phyloP scores from a whole-genome alignment of 2,113 vertebrate species.

The Heptranchias perlo region DNA sequence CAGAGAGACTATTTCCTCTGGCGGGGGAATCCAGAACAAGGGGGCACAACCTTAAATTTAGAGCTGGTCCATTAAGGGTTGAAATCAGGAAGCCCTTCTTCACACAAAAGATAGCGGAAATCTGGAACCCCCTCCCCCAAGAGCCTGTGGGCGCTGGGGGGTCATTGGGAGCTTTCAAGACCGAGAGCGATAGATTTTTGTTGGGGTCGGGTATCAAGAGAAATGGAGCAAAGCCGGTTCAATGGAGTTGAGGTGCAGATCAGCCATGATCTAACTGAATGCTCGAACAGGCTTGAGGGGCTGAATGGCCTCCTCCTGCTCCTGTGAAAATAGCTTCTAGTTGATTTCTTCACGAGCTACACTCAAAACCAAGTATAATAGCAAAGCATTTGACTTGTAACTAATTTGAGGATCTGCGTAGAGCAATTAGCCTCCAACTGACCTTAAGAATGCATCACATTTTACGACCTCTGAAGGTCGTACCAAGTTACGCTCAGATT shows the following conservation, averaged over 20 bases:
- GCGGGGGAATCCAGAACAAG: not conserved
- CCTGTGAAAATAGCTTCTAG: not conserved
- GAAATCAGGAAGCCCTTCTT: not conserved
- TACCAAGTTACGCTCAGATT: not conserved
- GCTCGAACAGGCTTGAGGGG: no score
- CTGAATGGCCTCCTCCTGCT: no score
- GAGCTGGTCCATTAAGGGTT: not conserved
- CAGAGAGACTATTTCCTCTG: not conserved
- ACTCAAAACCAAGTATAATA: not conserved
- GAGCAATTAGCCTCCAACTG: not conserved
- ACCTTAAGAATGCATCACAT: not conserved
- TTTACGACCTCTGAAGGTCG: not conserved
- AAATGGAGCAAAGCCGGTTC: no score
- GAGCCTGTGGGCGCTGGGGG: not conserved
- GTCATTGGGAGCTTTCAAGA: not conserved
- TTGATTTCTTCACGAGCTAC: not conserved
- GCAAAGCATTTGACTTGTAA: not conserved
- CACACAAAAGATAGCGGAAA: not conserved
- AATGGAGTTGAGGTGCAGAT: no score
- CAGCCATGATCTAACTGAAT: no score
- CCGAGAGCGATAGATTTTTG: no score
- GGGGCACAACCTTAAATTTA: not conserved
- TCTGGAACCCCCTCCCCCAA: not conserved
- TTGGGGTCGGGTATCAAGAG: no score
- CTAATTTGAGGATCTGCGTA: not conserved